phyloP scores from a whole-genome alignment of 2,797 vertebrate genomes.

The Enteromius thamalakanensis region DNA sequence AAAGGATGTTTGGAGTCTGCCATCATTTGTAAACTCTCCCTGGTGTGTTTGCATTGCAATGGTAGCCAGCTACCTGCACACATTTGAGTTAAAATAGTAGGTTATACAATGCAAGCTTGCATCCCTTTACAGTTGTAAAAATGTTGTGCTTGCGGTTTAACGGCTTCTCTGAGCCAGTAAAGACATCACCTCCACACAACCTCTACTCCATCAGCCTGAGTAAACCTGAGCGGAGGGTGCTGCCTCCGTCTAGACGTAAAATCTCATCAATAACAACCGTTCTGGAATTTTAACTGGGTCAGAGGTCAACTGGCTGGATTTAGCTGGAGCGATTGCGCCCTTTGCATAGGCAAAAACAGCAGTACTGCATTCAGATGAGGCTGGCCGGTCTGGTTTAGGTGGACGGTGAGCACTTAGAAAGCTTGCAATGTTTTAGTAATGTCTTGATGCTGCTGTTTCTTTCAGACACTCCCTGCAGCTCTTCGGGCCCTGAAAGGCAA shows the following conservation, averaged over 20 bases:
- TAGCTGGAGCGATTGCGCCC: not conserved
- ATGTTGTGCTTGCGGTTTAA: slow-evolving; percentile 59
- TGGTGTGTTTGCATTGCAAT: slow-evolving; percentile 55
- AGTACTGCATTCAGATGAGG: not conserved
- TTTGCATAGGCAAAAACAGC: not conserved
- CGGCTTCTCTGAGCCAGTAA: slow-evolving; percentile 62
- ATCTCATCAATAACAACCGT: slow-evolving; percentile 41
- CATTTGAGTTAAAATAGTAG: slow-evolving; percentile 60
- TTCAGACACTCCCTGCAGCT: slow-evolving; percentile 91
- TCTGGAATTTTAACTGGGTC: slow-evolving; percentile 46
- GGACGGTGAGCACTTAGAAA: slow-evolving; percentile 2
- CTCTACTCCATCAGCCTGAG: slow-evolving; percentile 45
- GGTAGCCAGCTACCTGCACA: slow-evolving; percentile 62
- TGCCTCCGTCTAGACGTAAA: slow-evolving; percentile 30
- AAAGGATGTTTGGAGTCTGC: slow-evolving; percentile 6
- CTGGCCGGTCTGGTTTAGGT: slow-evolving; percentile 3
- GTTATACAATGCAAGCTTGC: slow-evolving; percentile 63
- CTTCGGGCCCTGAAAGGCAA: slow-evolving; percentile 95
- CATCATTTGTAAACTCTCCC: slow-evolving; percentile 26
- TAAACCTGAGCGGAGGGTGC: slow-evolving; percentile 3
- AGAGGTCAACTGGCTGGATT: slow-evolving; percentile 32
- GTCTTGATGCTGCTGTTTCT: slow-evolving; percentile 23
- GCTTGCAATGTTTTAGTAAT: slow-evolving; percentile 6
- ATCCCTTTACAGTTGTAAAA: slow-evolving; percentile 64
- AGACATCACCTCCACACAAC: slow-evolving; percentile 57